Percentiles rank a stretch among this genome's conserved stretches.
Conservation (phyloP, 2,888 invertebrate genomes). For the Synergus laeviventris region DNA sequence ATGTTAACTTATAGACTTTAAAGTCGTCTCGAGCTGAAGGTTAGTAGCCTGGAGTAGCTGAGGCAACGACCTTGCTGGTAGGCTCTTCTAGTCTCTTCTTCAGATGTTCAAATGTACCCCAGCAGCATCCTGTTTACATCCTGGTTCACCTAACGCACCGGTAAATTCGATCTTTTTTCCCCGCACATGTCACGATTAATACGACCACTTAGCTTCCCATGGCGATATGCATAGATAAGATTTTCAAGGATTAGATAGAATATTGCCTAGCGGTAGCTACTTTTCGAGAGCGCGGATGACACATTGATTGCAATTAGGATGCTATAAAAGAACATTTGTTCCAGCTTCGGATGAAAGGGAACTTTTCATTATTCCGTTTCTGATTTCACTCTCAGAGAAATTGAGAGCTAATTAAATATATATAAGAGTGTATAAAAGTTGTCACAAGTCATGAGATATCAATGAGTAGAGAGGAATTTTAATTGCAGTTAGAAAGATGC, state of each 20-base stretch:
- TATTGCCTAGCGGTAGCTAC: not conserved
- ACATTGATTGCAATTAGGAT: not conserved
- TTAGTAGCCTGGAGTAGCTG: conserved; percentile 58
- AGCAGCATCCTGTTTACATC: conserved; percentile 62
- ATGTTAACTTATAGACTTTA: not conserved
- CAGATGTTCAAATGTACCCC: conserved; percentile 42
- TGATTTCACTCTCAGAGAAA: not conserved
- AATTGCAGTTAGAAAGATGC: conserved; percentile 9
- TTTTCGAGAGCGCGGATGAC: not conserved
- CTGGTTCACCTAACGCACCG: conserved; percentile 56
- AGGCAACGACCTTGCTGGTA: conserved; percentile 58
- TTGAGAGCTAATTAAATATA: not conserved
- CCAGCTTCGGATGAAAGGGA: not conserved
- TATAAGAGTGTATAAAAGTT: not conserved
- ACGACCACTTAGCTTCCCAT: conserved; percentile 20
- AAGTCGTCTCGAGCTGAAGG: conserved; percentile 52
- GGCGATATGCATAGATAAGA: not conserved
- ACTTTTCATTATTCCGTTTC: not conserved
- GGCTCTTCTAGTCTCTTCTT: conserved; percentile 45
- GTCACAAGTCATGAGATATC: not conserved
- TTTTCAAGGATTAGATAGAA: conserved; percentile 21
- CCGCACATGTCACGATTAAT: conserved; percentile 38
- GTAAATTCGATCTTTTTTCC: conserved; percentile 57
- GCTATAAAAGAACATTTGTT: not conserved
- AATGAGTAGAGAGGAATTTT: conserved; percentile 18